These are phyloP conservation scores for Lasioglossum malachurum DNA, from an alignment of 2,888 invertebrate species.

Conservation along the genomic window DNA sequence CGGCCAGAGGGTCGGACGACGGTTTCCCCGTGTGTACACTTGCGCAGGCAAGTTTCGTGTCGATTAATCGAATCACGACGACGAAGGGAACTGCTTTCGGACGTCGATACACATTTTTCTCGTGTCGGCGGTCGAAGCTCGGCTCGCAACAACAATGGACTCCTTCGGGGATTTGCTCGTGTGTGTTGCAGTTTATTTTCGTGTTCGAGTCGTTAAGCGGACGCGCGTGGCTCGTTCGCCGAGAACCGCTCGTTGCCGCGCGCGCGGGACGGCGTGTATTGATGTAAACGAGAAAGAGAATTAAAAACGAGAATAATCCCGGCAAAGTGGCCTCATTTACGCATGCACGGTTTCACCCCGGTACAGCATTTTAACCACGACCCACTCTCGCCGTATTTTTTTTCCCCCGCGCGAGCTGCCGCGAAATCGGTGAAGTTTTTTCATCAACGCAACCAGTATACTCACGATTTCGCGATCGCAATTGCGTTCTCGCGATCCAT, in stretches of 20 bases:
- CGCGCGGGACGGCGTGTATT: slow-evolving; percentile 14
- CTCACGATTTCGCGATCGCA: slow-evolving; percentile 22
- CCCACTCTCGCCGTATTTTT: slow-evolving; percentile 34
- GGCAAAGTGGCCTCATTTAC: slow-evolving; percentile 56
- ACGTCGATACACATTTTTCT: slow-evolving; percentile 8
- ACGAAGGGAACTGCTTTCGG: not conserved
- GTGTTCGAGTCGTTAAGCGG: slow-evolving; percentile 20
- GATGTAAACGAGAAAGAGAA: slow-evolving; percentile 54
- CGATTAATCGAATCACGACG: slow-evolving; percentile 1
- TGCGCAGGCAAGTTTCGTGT: not conserved
- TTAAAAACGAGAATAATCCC: slow-evolving; percentile 66
- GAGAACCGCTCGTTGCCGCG: slow-evolving; percentile 24
- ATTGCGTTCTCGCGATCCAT: slow-evolving; percentile 42
- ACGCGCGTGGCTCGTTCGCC: not conserved
- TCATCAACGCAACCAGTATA: slow-evolving; percentile 41
- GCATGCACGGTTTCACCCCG: slow-evolving; percentile 56
- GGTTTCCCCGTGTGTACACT: not conserved
- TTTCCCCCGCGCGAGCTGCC: slow-evolving; percentile 12
- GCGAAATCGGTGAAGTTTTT: slow-evolving; percentile 56
- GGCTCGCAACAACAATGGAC: not conserved
- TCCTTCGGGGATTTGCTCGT: not conserved
- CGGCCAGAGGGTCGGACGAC: not conserved
- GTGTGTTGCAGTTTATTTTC: slow-evolving; percentile 27
- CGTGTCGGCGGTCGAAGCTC: not conserved
- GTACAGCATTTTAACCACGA: slow-evolving; percentile 31